These are phyloP conservation scores for Caranx ignobilis DNA, from an alignment of 2,113 vertebrate genomes.

Conservation along the genomic window DNA sequence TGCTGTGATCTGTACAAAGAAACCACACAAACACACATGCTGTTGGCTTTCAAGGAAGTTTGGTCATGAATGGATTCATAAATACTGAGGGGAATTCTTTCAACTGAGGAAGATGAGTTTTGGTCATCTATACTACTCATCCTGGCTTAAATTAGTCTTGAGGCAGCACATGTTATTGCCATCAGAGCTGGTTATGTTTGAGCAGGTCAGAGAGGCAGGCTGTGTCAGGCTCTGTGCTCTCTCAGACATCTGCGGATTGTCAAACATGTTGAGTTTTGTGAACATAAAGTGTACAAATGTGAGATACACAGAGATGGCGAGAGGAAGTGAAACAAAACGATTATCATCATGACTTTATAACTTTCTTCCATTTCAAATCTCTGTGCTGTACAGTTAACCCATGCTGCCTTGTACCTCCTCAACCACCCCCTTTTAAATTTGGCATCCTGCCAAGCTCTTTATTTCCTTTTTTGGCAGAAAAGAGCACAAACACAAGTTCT, in stretches of 20 bases:
- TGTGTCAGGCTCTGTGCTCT: background rate
- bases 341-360: slow-evolving; percentile 9
- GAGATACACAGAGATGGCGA: background rate
- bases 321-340: slow-evolving; percentile 34
- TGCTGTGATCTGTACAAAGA: slow-evolving; percentile 7
- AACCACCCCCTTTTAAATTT: slow-evolving; percentile 42
- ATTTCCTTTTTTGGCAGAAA: slow-evolving; percentile 62
- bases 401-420: slow-evolving; percentile 15
- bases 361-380: slow-evolving; percentile 18
- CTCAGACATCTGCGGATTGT: slow-evolving; percentile 35
- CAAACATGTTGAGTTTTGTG: slow-evolving; percentile 18
- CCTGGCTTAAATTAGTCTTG: background rate
- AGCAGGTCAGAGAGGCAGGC: background rate
- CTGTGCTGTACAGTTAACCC: slow-evolving; percentile 29
- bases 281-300: background rate
- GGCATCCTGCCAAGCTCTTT: slow-evolving; percentile 35
- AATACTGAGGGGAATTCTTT: background rate
- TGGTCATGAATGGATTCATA: background rate
- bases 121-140: too few species aligned
- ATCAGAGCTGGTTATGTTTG: too few species aligned
- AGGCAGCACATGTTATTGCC: background rate
- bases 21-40: slow-evolving; percentile 23
- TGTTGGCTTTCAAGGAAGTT: slow-evolving; percentile 2
- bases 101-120: background rate
- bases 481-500: slow-evolving; percentile 40